Evolutionary conservation across 2,797 vertebrate genomes (phyloP).

Genomic region (Dendrocincla tyrannina): DNA sequence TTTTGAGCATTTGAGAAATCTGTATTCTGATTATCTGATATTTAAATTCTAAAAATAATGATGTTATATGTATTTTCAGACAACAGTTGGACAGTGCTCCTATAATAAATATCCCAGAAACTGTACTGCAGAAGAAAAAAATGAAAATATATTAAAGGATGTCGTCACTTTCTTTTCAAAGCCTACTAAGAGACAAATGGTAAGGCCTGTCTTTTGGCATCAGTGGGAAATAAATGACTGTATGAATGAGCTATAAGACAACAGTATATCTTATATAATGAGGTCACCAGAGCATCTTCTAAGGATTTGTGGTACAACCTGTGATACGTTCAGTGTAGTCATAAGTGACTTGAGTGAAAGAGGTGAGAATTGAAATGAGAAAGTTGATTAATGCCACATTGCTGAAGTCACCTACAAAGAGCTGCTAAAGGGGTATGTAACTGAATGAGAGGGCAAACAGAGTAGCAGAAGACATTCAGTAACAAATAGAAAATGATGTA

Average conservation of each 20-base stretch:
- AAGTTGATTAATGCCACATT: neutral
- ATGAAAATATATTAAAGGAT: conserved; percentile 78
- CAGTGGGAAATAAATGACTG: neutral
- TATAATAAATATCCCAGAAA: conserved; percentile 74
- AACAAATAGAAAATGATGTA: neutral
- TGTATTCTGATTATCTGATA: neutral
- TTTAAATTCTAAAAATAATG: neutral
- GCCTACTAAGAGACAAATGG: conserved; percentile 83
- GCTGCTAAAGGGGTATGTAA: neutral
- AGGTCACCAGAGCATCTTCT: neutral
- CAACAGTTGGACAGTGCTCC: conserved; percentile 80
- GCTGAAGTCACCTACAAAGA: neutral
- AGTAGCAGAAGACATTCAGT: neutral
- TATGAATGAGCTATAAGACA: neutral
- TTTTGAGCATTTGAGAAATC: neutral
- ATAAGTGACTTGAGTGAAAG: neutral
- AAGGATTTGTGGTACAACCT: neutral
- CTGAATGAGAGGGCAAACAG: neutral
- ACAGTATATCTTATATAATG: neutral
- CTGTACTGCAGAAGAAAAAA: conserved; percentile 74
- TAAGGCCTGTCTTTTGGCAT: conserved; percentile 67
- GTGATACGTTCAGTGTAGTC: neutral
- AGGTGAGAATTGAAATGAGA: neutral
- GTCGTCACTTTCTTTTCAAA: conserved; percentile 86
- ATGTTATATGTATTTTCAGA: conserved; percentile 68